These are phyloP conservation scores for Heliconius hewitsoni DNA, from an alignment of 1,140 invertebrate genomes.

Conservation along the genomic window DNA sequence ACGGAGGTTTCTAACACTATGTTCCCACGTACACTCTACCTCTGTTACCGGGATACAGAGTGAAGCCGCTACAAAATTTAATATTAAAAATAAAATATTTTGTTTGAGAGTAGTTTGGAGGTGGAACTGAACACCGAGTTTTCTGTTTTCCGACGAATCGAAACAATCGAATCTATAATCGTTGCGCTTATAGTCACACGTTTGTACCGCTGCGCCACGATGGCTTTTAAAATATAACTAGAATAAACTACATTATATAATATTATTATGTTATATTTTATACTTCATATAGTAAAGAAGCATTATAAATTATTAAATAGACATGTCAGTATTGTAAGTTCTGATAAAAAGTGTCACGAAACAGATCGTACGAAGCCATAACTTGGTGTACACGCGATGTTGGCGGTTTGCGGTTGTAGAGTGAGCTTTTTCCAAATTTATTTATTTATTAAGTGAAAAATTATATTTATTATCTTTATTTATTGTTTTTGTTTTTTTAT, in stretches of 20 bases:
- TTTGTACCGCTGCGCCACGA: neutral
- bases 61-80: no score
- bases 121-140: no score
- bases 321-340: conserved; percentile 41
- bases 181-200: neutral
- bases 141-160: no score
- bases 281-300: neutral
- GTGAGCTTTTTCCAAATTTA: neutral
- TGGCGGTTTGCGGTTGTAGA: conserved; percentile 37
- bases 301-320: conserved; percentile 38
- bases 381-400: conserved; percentile 63
- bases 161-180: neutral
- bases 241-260: neutral
- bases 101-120: no score
- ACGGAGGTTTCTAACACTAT: no score
- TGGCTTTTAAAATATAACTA: neutral
- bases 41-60: no score
- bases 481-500: no score
- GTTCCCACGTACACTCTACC: no score
- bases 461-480: no score
- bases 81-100: no score
- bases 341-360: conserved; percentile 50
- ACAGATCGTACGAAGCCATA: conserved; percentile 62
- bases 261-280: neutral
- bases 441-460: neutral